phyloP scores from a whole-genome alignment of 2,113 vertebrate species.

The Laticauda colubrina region DNA sequence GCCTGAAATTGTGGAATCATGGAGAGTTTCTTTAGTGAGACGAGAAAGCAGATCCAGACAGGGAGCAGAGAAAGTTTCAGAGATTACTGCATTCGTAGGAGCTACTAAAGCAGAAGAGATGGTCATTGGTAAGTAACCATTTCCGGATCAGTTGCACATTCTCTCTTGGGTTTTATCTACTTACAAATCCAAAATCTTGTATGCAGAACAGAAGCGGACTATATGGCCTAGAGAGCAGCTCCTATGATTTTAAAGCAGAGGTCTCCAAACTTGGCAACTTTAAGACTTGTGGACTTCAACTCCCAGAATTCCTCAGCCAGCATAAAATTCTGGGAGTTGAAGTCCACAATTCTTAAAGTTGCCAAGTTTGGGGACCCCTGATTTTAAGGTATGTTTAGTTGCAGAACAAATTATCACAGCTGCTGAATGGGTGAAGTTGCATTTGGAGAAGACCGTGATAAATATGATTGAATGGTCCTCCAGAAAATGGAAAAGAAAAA shows the following conservation, averaged over 20 bases:
- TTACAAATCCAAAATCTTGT: not conserved
- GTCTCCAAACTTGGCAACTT: too few relatives aligned
- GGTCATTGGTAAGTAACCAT: conserved; percentile 45
- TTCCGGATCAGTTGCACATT: not conserved
- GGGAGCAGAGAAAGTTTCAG: not conserved
- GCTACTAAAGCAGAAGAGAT: conserved; percentile 27
- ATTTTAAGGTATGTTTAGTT: not conserved
- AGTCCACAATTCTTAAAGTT: too few relatives aligned
- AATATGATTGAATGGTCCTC: not conserved
- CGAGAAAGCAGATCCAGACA: not conserved
- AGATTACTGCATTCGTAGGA: not conserved
- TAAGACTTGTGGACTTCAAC: too few relatives aligned
- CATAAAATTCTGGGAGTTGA: too few relatives aligned
- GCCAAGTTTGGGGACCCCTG: not conserved
- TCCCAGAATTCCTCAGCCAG: too few relatives aligned
- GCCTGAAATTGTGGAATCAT: not conserved
- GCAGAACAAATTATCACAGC: not conserved
- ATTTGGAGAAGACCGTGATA: not conserved
- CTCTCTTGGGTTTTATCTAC: not conserved
- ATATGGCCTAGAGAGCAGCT: not conserved
- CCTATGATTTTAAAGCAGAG: too few relatives aligned
- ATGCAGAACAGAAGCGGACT: not conserved
- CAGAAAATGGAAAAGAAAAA: not conserved
- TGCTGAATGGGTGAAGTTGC: not conserved
- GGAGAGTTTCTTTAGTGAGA: not conserved